Base-by-base conservation (phyloP, 2,888 invertebrate species). In the Chymomyza procnemis region DNA sequence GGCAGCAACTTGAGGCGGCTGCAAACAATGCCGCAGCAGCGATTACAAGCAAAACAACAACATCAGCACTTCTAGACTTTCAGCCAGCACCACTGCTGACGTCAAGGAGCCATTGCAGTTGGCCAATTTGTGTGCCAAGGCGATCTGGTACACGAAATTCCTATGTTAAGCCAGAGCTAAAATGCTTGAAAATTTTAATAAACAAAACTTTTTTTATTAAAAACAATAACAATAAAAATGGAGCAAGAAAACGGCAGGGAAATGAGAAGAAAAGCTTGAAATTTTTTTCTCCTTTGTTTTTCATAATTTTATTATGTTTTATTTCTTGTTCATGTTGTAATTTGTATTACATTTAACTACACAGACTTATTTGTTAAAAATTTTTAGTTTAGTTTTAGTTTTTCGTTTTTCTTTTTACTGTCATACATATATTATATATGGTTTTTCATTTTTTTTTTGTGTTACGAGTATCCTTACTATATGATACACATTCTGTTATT, bases 301-400 rank as follows among this genome's bases (percentile, higher is more conserved):
- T 85, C 87, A 84, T 84, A 84, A 84, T 84, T 87, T 76, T 83
- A 84, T 84, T 84, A 87, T 84, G 83, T 76, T 83, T 85, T 83
- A 75, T 78, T 80, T 86, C 48, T 72, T 73, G 58, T 82, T 75
- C 65, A 61, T 70, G 56, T 66, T 72, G 67, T 73, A 78, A 85
- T 78, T 78, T 69, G 68, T 73, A 73, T 85, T 89, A 88, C 79
- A 88, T 86, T 89, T 88, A 88, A 88, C 88, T 89, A 89, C 88
- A 89, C 88, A 87, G 87, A 88, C 89, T 88, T 87, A 88, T 61
- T 46, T 63, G 18, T 76, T 83, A 83, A 22, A 74, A 70, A 65
- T 71, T 56, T 61, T 67, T n/a, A n/a, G n/a, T n/a, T n/a, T n/a
- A n/a, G n/a, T n/a, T 61, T 60, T 65, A 50, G n/a, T 55, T 54